A percentile compares a stretch with the other conserved stretches of the same genome.
Evolutionary conservation across 23 tunicate genomes (phyloP).

Genomic region (Halocynthia aurantium): DNA sequence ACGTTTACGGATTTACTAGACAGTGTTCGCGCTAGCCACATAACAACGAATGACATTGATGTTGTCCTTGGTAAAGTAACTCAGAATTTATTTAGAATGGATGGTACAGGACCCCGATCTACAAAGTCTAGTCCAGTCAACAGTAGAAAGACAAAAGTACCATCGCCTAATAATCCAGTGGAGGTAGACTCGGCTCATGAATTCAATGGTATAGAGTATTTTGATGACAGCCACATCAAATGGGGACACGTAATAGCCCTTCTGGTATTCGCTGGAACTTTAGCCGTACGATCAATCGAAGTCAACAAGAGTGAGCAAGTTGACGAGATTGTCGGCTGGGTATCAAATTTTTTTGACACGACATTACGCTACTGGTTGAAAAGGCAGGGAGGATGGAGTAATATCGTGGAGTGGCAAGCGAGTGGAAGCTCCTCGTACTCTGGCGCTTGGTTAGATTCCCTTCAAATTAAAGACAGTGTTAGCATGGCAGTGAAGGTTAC

Average conservation of each 20-base stretch:
- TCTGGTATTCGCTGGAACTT: slow-evolving; percentile 36
- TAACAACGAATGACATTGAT: slow-evolving; percentile 9
- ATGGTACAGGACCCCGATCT: neutral
- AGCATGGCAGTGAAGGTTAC: slow-evolving; percentile 3
- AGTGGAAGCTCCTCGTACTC: neutral
- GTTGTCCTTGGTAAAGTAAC: slow-evolving; percentile 5
- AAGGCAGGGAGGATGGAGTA: slow-evolving; percentile 64
- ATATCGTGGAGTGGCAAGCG: slow-evolving; percentile 4
- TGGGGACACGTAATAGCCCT: slow-evolving; percentile 60
- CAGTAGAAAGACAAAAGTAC: slow-evolving; percentile 10
- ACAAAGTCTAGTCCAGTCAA: neutral
- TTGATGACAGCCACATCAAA: slow-evolving; percentile 46
- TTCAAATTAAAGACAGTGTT: neutral
- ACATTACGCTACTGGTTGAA: slow-evolving; percentile 32
- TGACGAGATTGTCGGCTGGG: slow-evolving; percentile 46
- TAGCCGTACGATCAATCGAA: slow-evolving; percentile 61
- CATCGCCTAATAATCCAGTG: slow-evolving; percentile 14
- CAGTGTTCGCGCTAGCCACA: slow-evolving; percentile 18
- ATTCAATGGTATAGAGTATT: neutral
- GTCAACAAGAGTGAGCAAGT: slow-evolving; percentile 21
- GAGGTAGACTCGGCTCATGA: neutral
- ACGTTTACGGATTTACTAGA: slow-evolving; percentile 55
- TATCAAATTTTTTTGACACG: slow-evolving; percentile 42
- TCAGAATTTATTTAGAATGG: slow-evolving; percentile 10
- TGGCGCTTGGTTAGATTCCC: neutral